Percentiles rank a stretch among this genome's conserved stretches.
These are phyloP conservation scores for Thymallus thymallus DNA, from an alignment of 2,113 vertebrate genomes.

Conservation along the genomic window DNA sequence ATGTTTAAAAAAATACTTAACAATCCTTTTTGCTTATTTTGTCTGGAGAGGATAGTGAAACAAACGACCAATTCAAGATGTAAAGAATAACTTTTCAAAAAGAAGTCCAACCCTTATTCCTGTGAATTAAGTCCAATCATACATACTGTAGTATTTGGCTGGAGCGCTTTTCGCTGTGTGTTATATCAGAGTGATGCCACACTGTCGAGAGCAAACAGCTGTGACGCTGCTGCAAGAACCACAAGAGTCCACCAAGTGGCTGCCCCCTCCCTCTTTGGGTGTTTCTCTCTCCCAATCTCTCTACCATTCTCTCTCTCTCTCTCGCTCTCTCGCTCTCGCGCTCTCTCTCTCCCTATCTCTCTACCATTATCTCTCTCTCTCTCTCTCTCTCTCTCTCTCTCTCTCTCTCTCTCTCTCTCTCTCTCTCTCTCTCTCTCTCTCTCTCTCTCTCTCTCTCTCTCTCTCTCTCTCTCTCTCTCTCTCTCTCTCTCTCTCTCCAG, in stretches of 20 bases:
- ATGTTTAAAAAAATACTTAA: constrained; percentile 16
- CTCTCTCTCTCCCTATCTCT: constrained; percentile 31
- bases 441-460: constrained; percentile 28
- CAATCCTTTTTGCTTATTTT: constrained; percentile 2
- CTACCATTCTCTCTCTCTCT: constrained; percentile 35
- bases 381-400: constrained; percentile 23
- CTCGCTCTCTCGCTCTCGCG: constrained; percentile 29
- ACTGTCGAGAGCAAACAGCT: constrained; percentile 62
- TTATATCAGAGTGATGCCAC: constrained; percentile 39
- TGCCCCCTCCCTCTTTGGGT: constrained; percentile 46
- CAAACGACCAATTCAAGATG: background rate
- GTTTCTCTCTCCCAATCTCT: constrained; percentile 10
- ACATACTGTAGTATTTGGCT: background rate
- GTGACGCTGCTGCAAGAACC: constrained; percentile 61
- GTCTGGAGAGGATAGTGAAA: background rate
- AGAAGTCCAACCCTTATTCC: constrained; percentile 31
- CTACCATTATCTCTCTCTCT: constrained; percentile 33
- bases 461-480: constrained; percentile 31
- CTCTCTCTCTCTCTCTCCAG: constrained; percentile 25
- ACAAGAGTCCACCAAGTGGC: constrained; percentile 64
- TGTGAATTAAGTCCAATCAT: constrained; percentile 38
- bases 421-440: constrained; percentile 36
- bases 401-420: constrained; percentile 15
- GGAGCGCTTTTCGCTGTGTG: constrained; percentile 26
- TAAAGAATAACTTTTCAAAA: constrained; percentile 29